Evolutionary conservation across 2,113 vertebrate species (phyloP).

Genomic region (Oncorhynchus masou): DNA sequence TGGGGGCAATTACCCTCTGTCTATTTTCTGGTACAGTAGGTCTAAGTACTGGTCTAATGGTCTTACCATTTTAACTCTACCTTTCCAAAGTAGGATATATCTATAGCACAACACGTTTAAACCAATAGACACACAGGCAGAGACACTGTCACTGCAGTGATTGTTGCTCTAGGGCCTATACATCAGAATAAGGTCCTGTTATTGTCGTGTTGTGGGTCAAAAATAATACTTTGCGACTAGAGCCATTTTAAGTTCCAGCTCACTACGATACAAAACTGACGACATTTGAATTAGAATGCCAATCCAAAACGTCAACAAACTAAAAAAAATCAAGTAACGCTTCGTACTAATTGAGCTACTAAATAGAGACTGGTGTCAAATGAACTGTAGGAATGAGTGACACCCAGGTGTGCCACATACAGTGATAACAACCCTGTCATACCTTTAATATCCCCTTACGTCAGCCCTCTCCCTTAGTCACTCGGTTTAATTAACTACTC

Average conservation of each 20-base stretch:
- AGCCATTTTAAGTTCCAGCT: too few relatives aligned
- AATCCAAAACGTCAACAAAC: background rate
- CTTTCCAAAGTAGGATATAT: background rate
- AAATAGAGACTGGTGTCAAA: too few relatives aligned
- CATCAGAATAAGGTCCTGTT: background rate
- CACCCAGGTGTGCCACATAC: slow-evolving; percentile 21
- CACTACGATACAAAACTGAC: too few relatives aligned
- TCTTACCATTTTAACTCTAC: too few relatives aligned
- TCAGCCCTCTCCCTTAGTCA: slow-evolving; percentile 15
- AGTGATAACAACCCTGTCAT: slow-evolving; percentile 2
- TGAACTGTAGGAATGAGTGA: background rate
- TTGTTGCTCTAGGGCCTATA: background rate
- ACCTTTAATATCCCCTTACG: slow-evolving; percentile 11
- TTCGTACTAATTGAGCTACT: background rate
- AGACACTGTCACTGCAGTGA: background rate
- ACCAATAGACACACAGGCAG: slow-evolving; percentile 15
- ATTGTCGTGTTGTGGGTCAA: too few relatives aligned
- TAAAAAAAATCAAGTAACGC: background rate
- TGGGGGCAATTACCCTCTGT: background rate
- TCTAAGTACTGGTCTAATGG: too few relatives aligned
- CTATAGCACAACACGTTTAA: background rate
- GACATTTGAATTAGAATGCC: background rate
- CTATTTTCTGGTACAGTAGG: background rate
- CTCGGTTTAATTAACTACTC: slow-evolving; percentile 36
- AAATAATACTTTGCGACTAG: too few relatives aligned